Evolutionary conservation across 1,140 invertebrate genomes (phyloP).

Genomic region (Phocides pigmalion): DNA sequence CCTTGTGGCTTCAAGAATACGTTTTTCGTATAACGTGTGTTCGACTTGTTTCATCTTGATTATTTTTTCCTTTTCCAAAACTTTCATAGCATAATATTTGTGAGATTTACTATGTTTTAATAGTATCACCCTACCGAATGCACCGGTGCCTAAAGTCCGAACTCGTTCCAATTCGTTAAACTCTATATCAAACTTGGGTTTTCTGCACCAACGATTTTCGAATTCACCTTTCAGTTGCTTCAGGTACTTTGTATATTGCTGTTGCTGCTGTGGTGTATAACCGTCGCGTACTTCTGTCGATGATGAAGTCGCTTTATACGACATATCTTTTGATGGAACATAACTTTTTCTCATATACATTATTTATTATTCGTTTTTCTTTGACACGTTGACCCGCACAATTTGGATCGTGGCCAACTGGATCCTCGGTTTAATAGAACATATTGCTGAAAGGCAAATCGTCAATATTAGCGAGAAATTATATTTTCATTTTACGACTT

Average conservation of each 20-base stretch:
- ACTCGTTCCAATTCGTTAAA: slow-evolving; percentile 67
- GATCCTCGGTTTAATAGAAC: slow-evolving; percentile 40
- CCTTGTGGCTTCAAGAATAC: slow-evolving; percentile 90
- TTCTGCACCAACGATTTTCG: slow-evolving; percentile 62
- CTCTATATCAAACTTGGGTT: slow-evolving; percentile 46
- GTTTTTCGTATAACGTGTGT: slow-evolving; percentile 94
- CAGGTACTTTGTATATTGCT: slow-evolving; percentile 67
- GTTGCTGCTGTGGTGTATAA: slow-evolving; percentile 69
- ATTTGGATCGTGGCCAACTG: slow-evolving; percentile 44
- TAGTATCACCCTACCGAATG: slow-evolving; percentile 95
- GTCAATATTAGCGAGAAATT: slow-evolving; percentile 43
- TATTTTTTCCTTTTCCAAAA: slow-evolving; percentile 94
- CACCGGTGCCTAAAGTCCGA: slow-evolving; percentile 92
- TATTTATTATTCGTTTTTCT: slow-evolving; percentile 45
- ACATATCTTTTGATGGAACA: slow-evolving; percentile 43
- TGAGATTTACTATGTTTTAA: slow-evolving; percentile 87
- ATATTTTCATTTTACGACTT: slow-evolving; percentile 41
- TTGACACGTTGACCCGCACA: slow-evolving; percentile 37
- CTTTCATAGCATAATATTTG: slow-evolving; percentile 94
- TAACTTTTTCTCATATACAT: slow-evolving; percentile 59
- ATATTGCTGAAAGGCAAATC: slow-evolving; percentile 17
- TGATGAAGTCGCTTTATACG: slow-evolving; percentile 45
- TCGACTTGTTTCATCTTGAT: slow-evolving; percentile 94
- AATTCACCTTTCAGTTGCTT: slow-evolving; percentile 69
- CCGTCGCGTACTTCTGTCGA: slow-evolving; percentile 57